phyloP scores from a whole-genome alignment of 2,888 invertebrate genomes.

The Podotricha telesiphe region DNA sequence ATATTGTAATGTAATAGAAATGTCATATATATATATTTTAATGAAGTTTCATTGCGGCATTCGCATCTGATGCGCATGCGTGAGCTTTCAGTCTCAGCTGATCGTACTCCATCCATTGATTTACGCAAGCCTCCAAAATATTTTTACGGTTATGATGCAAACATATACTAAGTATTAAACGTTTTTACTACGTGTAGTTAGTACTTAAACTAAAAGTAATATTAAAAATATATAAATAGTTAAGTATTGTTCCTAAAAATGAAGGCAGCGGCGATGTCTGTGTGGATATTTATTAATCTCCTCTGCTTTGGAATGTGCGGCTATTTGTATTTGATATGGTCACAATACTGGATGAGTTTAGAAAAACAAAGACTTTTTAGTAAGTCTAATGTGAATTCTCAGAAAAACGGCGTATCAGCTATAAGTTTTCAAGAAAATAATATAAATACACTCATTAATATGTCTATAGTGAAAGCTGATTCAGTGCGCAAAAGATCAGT shows the following conservation, averaged over 20 bases:
- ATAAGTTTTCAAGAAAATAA: conserved; percentile 58
- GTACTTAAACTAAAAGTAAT: not conserved
- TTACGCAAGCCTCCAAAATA: conserved; percentile 26
- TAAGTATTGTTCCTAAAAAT: conserved; percentile 56
- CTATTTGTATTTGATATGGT: conserved; percentile 88
- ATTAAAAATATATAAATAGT: conserved; percentile 9
- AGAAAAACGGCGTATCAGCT: conserved; percentile 52
- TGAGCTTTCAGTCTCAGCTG: conserved; percentile 59
- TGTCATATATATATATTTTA: no score
- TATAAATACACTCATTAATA: conserved; percentile 51
- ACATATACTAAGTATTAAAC: conserved; percentile 27
- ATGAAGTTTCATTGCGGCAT: no score
- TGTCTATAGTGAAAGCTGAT: conserved; percentile 44
- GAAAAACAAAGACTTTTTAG: conserved; percentile 81
- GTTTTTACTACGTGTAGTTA: conserved; percentile 17
- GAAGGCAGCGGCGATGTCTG: conserved; percentile 86
- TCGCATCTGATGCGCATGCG: conserved; percentile 58
- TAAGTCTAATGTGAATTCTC: conserved; percentile 57
- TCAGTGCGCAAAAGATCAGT: conserved; percentile 66
- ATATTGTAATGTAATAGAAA: not conserved
- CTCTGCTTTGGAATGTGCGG: conserved; percentile 89
- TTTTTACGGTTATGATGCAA: conserved; percentile 46
- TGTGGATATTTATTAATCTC: conserved; percentile 89
- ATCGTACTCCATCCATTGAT: conserved; percentile 57
- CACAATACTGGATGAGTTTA: conserved; percentile 87